A percentile compares a stretch with the other conserved stretches of the same genome.
These are phyloP conservation scores for Eubasilissa splendida DNA, from an alignment of 2,888 invertebrate genomes.

Conservation along the genomic window DNA sequence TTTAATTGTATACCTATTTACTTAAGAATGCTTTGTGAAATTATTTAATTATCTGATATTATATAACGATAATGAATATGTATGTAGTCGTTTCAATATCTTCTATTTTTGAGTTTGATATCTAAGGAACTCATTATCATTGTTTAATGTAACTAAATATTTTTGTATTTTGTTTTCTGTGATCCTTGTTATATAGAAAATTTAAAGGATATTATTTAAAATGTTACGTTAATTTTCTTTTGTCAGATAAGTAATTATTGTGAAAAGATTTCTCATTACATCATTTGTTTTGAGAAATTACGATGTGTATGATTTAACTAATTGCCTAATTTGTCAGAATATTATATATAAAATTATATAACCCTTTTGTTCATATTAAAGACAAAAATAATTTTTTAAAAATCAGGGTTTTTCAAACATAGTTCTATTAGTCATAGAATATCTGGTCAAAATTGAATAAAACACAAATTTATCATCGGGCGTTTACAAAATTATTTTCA, in stretches of 20 bases:
- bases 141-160: constrained; percentile 16
- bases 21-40: constrained; percentile 10
- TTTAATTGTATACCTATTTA: constrained; percentile 2
- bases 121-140: background rate
- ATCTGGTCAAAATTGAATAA: constrained; percentile 50
- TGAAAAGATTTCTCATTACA: background rate
- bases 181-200: constrained; percentile 37
- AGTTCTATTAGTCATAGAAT: constrained; percentile 52
- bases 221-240: constrained; percentile 32
- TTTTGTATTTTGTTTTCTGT: constrained; percentile 38
- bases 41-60: constrained; percentile 10
- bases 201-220: constrained; percentile 31
- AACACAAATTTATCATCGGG: constrained; percentile 25
- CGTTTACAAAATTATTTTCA: constrained; percentile 26
- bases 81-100: constrained; percentile 5
- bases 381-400: constrained; percentile 37
- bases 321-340: background rate
- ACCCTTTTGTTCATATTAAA: background rate
- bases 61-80: constrained; percentile 1
- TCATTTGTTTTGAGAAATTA: background rate
- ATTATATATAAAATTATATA: constrained; percentile 9
- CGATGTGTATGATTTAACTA: background rate
- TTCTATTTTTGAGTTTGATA: background rate
- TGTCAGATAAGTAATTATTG: background rate
- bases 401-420: constrained; percentile 50